Base-by-base conservation (phyloP, 2,888 invertebrate genomes). In the Mythimna impura region DNA sequence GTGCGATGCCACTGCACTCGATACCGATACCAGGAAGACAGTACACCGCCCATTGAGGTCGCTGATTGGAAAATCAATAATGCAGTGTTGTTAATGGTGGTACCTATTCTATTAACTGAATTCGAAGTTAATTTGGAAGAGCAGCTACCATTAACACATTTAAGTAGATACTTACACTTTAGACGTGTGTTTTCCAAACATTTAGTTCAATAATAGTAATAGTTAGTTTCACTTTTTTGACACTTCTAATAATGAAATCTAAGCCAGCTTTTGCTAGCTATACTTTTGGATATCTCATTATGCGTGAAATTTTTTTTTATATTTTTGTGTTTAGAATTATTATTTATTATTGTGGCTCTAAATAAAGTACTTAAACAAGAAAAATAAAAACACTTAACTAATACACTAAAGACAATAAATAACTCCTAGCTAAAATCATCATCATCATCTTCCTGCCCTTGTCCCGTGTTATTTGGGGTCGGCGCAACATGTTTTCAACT, bases 31-130 rank as follows among this genome's bases (percentile, higher is more conserved):
- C 47, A 50, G 76, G 77, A 80, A 76, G 73, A 76, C 61, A 78
- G 40, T 62, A 25, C 30, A 61, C 20, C 71, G 73, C 71, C 47
- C 65, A 65, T 50, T 30, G 10, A 71, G 71, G 66, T 66, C n/a
- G 36, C n/a, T 62, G 1, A 58, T 57, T 61, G 22, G 61, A 69
- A 75, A 83, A 85, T 77, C 76, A 63, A 78, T 77, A 83, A 34
- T 66, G 36, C 69, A 75, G 3, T 58, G 57, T 34, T 55, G 25
- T 2, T 73, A 36, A 34, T 40, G 4, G 47, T 30, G 17, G 36
- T 66, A 25, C 25, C 25, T 25, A 50, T 58, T 66, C 30, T 3
- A 30, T 20, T 57, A 25, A 50, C 50, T 71, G 14, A 40, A 50
- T 25, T n/a, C 12, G 12, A n/a, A 0, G 22, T 0, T 30, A 22